These are phyloP conservation scores for Echinometra lucunter DNA, from an alignment of 53 echinoderm and acorn worm species.

Conservation along the genomic window DNA sequence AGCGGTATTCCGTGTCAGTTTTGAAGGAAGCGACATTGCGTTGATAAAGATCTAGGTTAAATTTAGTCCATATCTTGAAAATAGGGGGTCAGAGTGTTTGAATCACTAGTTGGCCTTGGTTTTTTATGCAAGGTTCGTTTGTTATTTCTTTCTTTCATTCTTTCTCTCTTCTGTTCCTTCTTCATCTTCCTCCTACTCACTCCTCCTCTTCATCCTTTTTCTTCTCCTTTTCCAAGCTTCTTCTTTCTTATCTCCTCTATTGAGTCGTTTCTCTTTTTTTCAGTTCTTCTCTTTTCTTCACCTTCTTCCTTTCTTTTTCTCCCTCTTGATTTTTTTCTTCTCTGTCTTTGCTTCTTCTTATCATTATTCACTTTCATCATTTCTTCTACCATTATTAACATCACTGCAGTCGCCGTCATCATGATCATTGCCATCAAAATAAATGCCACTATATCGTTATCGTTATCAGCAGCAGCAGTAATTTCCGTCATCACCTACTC, in stretches of 20 bases:
- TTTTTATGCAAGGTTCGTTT: too few species aligned
- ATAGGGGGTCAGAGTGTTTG: background rate
- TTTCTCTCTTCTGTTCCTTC: background rate
- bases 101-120: background rate
- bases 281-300: background rate
- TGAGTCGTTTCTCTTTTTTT: too few species aligned
- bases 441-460: too few species aligned
- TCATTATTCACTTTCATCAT: background rate
- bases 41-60: slow-evolving; percentile 13
- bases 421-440: too few species aligned
- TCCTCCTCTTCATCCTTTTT: background rate
- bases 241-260: too few species aligned
- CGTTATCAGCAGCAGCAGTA: too few species aligned
- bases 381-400: too few species aligned
- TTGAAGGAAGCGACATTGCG: background rate
- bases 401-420: too few species aligned
- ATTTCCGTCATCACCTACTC: too few species aligned
- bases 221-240: background rate
- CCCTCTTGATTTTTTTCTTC: background rate
- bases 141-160: background rate
- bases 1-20: background rate
- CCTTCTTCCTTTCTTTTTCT: background rate
- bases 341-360: background rate
- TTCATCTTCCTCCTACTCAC: background rate
- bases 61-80: slow-evolving; percentile 15